Evolutionary conservation across 2,888 invertebrate genomes (phyloP), one percentile per base, ranked within the genome.

Genomic region (Coelogynopora nodosa): DNA sequence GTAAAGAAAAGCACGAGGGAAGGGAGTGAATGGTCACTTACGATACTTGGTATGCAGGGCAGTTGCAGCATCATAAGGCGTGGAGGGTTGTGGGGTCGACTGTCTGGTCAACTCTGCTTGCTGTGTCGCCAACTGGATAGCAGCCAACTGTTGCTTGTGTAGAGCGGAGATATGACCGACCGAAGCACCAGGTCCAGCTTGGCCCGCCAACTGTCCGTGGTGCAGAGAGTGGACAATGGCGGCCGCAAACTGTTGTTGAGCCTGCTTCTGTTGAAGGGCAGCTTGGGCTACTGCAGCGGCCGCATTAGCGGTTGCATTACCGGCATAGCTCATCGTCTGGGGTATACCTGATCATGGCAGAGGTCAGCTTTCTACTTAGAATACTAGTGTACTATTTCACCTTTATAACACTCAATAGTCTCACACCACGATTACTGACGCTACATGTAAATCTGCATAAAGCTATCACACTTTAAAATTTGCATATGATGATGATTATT

Each of bases 61-160:
- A 10, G 80, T 84, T 10, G 31, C n/a, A 10, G 84, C 84, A 30
- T 30, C 31, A 26, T 13, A 84, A 81, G 84, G 84, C 84, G 74
- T 84, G 1, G 27, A 10, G 13, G 84, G 84, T 29, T 82, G 30
- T n/a, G 74, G 2, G 5, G 18, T 13, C 23, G 5, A 23, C 23
- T 74, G 74, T 74, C 23, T 74, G 23, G 23, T 5, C 23, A 74
- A 26, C 5, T 74, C 74, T 5, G 74, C 74, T 23, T 74, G 74
- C 18, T 74, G 74, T 13, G 74, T 26, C 23, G 74, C 74, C 23
- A 74, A 23, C 27, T 74, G 74, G 23, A 74, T 10, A 5, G 74
- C 74, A 74, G 23, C 74, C 23, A n/a, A 26, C 27, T 74, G 74
- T 23, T 74, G 74, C 23, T 74, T 74, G 23, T 13, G 27, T 23